Evolutionary conservation across 1,140 invertebrate species (phyloP).

Genomic region (Brachionus koreanus): DNA sequence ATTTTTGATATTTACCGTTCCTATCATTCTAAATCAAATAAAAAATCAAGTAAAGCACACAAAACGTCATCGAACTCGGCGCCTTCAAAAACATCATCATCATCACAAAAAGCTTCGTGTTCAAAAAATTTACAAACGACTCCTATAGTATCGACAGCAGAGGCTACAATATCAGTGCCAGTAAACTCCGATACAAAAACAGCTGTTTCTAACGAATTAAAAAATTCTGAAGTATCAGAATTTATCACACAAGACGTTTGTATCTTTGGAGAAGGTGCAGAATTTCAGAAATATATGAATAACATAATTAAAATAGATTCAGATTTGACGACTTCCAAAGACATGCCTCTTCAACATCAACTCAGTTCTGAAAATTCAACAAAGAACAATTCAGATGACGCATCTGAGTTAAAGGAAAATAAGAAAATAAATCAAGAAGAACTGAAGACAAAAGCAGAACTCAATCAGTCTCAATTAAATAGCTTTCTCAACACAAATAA

Average conservation of each 20-base stretch:
- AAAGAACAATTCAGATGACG: conserved; percentile 34
- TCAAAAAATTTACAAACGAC: conserved; percentile 19
- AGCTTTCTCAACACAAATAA: not conserved
- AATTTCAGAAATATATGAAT: conserved; percentile 39
- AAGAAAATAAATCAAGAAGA: not conserved
- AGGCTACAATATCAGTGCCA: not conserved
- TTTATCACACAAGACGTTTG: not conserved
- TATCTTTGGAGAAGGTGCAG: not conserved
- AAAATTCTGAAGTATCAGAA: not conserved
- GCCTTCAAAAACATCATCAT: not conserved
- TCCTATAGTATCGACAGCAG: not conserved
- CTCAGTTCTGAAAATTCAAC: conserved; percentile 7
- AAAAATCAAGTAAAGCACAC: conserved; percentile 35
- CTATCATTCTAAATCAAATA: conserved; percentile 44
- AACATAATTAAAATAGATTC: conserved; percentile 37
- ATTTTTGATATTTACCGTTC: conserved; percentile 42
- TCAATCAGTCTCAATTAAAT: not conserved
- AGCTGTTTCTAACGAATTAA: not conserved
- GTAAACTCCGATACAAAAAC: not conserved
- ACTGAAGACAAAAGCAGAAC: not conserved
- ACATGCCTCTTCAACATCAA: not conserved
- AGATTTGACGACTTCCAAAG: not conserved
- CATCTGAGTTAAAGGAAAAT: not conserved
- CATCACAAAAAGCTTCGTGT: not conserved
- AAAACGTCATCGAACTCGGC: conserved; percentile 28